Base-by-base conservation (phyloP, 1,140 invertebrate species). In the Pemphigus obesinymphae region DNA sequence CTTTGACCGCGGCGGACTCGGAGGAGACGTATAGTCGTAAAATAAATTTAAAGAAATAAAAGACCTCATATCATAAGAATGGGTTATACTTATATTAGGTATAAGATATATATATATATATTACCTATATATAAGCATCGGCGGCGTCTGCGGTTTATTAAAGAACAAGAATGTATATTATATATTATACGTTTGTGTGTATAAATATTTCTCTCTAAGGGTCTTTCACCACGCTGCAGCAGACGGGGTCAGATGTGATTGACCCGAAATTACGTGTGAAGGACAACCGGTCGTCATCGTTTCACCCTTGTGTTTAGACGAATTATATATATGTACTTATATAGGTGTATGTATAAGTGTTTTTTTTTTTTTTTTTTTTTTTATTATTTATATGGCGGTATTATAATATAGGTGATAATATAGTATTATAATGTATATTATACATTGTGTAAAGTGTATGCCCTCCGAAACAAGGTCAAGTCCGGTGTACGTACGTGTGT, bases 211-310 rank as follows among this genome's bases (percentile, higher is more conserved):
- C 53, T 73, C 53, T 55, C 37, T 29, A 78, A 78, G 75, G 75
- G 75, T 78, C 31, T 45, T 10, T 26, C 23, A 70, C 34, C 15
- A n/a, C 26, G 1, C 20, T 2, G 8, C 11, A n/a, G 34, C 40
- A 23, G 15, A 26, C 50, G 75, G 34, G 75, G 75, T 78, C 75
- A 78, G 20, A 23, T 78, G 75, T 78, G 75, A 78, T 78, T 78
- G 75, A 78, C 53, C 75, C 75, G 75, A 40, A 58, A 78, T 61
- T 23, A 55, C 48, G 29, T 37, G 75, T 40, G 48, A 78, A 78
- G 75, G 75, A 78, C 75, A 3, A 78, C 75, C 48, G 68, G 75
- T 55, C 29, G 75, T 55, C 29, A 37, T 40, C 20, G 75, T 40
- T 75, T 78, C 53, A 58, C 75, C 75, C 75, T 76, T 20, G 48